phyloP scores from a whole-genome alignment of 1,140 invertebrate species.

The Formica selysi region DNA sequence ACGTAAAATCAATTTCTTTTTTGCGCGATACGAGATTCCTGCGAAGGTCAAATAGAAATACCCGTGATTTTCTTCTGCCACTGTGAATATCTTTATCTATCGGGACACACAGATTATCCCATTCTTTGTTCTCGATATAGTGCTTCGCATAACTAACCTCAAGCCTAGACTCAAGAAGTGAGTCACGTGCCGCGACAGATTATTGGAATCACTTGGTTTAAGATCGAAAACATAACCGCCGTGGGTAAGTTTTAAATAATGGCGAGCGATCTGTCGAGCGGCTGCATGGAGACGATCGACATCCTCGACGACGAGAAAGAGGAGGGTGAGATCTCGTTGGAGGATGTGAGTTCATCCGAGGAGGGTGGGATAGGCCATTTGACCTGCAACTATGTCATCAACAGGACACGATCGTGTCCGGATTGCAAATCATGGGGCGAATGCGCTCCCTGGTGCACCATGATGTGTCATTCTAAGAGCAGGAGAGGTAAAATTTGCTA shows the following conservation, averaged over 20 bases:
- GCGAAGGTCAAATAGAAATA: not conserved
- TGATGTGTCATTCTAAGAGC: slow-evolving; percentile 61
- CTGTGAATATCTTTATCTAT: not conserved
- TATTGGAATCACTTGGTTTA: slow-evolving; percentile 34
- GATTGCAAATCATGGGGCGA: slow-evolving; percentile 73
- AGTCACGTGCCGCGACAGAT: slow-evolving; percentile 19
- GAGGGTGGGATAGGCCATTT: slow-evolving; percentile 75
- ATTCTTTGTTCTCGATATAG: not conserved
- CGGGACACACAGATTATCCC: not conserved
- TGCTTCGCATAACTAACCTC: slow-evolving; percentile 52
- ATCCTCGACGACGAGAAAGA: slow-evolving; percentile 82
- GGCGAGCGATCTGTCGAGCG: slow-evolving; percentile 83
- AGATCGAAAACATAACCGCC: not conserved
- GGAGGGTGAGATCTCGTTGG: slow-evolving; percentile 85
- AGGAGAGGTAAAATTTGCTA: slow-evolving; percentile 76
- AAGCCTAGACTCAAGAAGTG: slow-evolving; percentile 20
- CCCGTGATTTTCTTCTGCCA: too few species aligned
- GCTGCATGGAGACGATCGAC: slow-evolving; percentile 78
- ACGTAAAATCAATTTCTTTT: not conserved
- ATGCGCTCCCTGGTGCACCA: slow-evolving; percentile 76
- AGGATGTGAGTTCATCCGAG: slow-evolving; percentile 85
- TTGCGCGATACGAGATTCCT: not conserved
- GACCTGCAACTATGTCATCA: slow-evolving; percentile 65
- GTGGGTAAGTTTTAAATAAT: slow-evolving; percentile 77
- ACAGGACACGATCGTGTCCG: slow-evolving; percentile 65